phyloP scores from a whole-genome alignment of 2,113 vertebrate species.

The Phalacrocorax aristotelis region DNA sequence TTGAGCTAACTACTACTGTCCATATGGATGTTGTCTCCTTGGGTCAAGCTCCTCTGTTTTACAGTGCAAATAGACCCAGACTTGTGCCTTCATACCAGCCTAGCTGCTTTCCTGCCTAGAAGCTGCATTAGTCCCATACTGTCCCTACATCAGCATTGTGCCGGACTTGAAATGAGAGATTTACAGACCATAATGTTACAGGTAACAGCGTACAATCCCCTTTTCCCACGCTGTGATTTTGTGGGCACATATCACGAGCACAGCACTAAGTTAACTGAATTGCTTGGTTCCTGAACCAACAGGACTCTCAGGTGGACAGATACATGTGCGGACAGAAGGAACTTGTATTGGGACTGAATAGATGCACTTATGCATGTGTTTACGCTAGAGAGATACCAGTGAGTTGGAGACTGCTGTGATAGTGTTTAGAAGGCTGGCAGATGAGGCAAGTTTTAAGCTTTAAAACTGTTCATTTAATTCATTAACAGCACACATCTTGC shows the following conservation, averaged over 20 bases:
- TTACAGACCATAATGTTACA: background rate
- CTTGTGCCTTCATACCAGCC: background rate
- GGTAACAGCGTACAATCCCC: background rate
- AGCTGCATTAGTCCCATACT: background rate
- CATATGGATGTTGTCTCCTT: background rate
- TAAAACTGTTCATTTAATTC: background rate
- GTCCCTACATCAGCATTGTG: background rate
- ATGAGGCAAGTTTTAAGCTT: background rate
- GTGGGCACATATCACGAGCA: background rate
- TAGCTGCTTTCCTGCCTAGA: background rate
- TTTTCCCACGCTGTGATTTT: background rate
- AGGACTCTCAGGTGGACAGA: background rate
- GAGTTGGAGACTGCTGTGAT: background rate
- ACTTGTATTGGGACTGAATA: background rate
- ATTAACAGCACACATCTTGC: background rate
- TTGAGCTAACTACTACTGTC: background rate
- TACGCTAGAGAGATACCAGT: background rate
- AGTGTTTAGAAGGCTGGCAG: background rate
- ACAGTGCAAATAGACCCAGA: background rate
- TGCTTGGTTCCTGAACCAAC: background rate
- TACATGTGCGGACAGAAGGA: background rate
- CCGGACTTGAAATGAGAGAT: background rate
- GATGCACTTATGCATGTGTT: rapidly evolving
- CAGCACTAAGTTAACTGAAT: background rate
- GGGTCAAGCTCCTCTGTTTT: background rate